Evolutionary conservation across 2,113 vertebrate genomes (phyloP).

Genomic region (Vombatus ursinus): DNA sequence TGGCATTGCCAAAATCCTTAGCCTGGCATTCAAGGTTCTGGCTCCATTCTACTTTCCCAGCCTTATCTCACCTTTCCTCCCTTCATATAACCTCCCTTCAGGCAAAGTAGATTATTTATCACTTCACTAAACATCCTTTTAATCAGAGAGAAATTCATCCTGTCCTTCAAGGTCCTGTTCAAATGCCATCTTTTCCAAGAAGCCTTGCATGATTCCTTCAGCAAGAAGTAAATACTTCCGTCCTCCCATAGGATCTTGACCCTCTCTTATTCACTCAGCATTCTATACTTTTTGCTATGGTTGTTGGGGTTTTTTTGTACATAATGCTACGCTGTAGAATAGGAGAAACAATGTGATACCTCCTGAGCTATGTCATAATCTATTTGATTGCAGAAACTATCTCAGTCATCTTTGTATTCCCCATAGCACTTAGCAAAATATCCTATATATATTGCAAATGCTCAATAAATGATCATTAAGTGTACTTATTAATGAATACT

Average conservation of each 20-base stretch:
- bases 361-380: neutral
- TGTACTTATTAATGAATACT: neutral
- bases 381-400: neutral
- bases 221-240: neutral
- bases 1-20: neutral
- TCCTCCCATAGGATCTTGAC: neutral
- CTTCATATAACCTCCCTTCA: neutral
- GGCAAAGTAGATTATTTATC: neutral
- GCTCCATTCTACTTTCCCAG: neutral
- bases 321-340: neutral
- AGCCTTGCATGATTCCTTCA: neutral
- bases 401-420: neutral
- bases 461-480: neutral
- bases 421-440: neutral
- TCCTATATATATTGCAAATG: neutral
- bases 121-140: neutral
- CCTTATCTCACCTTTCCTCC: neutral
- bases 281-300: neutral
- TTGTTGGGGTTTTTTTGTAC: too few species aligned
- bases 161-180: neutral
- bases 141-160: neutral
- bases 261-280: neutral
- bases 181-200: neutral
- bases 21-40: neutral
- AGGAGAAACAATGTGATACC: neutral